Evolutionary conservation across 2,888 invertebrate genomes (phyloP).

Genomic region (Megamerina dolium): DNA sequence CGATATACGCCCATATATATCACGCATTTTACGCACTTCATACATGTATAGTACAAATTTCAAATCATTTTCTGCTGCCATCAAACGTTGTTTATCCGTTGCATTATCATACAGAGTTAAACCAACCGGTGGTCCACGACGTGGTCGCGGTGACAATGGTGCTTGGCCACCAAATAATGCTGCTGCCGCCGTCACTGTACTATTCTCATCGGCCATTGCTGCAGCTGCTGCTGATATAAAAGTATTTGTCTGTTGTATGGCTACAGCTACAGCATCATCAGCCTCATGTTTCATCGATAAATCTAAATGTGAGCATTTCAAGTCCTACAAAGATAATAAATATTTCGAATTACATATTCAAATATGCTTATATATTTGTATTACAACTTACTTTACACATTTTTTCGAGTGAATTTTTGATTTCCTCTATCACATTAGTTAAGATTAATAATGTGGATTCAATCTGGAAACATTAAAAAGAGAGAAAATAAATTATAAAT

Average conservation of each 20-base stretch:
- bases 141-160: slow-evolving; percentile 30
- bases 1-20: slow-evolving; percentile 43
- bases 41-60: slow-evolving; percentile 46
- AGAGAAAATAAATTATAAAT: not conserved
- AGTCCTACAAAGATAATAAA: slow-evolving; percentile 26
- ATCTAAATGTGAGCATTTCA: slow-evolving; percentile 41
- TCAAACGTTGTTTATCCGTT: slow-evolving; percentile 31
- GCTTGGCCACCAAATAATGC: slow-evolving; percentile 6
- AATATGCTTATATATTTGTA: not conserved
- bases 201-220: not conserved
- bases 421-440: slow-evolving; percentile 55
- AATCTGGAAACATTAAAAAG: slow-evolving; percentile 50
- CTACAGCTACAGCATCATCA: slow-evolving; percentile 31
- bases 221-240: slow-evolving; percentile 20
- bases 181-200: not conserved
- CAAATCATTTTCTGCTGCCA: slow-evolving; percentile 38
- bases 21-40: slow-evolving; percentile 45
- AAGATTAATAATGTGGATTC: slow-evolving; percentile 57
- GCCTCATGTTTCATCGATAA: slow-evolving; percentile 30
- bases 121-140: slow-evolving; percentile 32
- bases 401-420: slow-evolving; percentile 57
- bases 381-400: slow-evolving; percentile 53
- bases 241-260: slow-evolving; percentile 28
- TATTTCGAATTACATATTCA: not conserved
- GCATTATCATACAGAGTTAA: slow-evolving; percentile 31